These are phyloP conservation scores for Luffia ferchaultella DNA, from an alignment of 2,888 invertebrate species.

Conservation along the genomic window DNA sequence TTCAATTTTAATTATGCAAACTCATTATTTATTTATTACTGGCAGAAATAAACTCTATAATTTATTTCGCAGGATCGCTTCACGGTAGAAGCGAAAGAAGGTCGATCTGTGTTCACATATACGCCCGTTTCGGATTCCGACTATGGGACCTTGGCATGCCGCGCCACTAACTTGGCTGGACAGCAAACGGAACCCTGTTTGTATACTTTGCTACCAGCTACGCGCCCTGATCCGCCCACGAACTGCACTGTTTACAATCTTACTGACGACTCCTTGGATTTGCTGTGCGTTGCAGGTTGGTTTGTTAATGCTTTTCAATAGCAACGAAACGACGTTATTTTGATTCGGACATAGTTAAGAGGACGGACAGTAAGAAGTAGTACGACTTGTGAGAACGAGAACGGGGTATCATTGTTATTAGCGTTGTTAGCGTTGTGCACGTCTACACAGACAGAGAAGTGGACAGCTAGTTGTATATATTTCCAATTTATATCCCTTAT, in stretches of 20 bases:
- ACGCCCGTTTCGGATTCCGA: constrained; percentile 81
- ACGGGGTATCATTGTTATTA: too few species aligned
- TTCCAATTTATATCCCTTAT: too few species aligned
- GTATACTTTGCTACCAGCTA: constrained; percentile 79
- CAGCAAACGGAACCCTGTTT: constrained; percentile 77
- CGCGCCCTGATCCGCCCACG: constrained; percentile 79
- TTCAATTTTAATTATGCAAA: too few species aligned
- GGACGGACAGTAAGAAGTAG: too few species aligned
- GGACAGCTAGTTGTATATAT: too few species aligned
- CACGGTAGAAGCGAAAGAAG: constrained; percentile 53
- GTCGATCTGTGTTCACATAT: constrained; percentile 76
- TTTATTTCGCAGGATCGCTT: constrained; percentile 66
- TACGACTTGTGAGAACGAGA: too few species aligned
- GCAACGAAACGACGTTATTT: too few species aligned
- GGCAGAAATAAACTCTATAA: too few species aligned
- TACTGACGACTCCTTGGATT: constrained; percentile 78
- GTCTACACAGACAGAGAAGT: too few species aligned
- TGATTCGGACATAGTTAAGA: too few species aligned
- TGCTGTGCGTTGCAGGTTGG: constrained; percentile 71
- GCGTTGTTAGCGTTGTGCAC: too few species aligned
- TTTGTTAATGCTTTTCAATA: too few species aligned
- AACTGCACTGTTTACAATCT: constrained; percentile 83
- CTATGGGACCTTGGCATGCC: constrained; percentile 81
- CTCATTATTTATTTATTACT: constrained; percentile 3
- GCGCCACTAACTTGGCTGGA: constrained; percentile 77